Evolutionary conservation across 2,797 vertebrate species (phyloP).

Genomic region (Darevskia mixta): DNA sequence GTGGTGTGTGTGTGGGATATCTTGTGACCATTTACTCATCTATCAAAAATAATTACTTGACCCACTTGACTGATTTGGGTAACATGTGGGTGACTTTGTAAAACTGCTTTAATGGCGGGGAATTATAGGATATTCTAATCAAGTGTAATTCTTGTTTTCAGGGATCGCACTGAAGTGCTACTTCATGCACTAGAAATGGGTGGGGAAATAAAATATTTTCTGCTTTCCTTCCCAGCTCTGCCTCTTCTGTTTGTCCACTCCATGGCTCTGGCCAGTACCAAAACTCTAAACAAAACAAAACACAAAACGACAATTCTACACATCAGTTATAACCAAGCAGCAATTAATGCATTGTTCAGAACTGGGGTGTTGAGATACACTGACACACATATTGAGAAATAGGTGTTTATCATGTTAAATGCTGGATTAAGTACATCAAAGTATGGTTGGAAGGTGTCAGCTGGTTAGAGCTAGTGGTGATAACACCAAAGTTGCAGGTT

Average conservation of each 20-base stretch:
- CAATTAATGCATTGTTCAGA: not conserved
- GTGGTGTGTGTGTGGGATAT: constrained; percentile 32
- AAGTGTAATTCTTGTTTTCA: constrained; percentile 44
- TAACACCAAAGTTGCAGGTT: too few species aligned
- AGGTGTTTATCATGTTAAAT: not conserved
- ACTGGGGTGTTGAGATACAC: not conserved
- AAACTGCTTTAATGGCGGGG: constrained; percentile 55
- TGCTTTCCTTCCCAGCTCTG: too few species aligned
- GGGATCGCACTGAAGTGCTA: constrained; percentile 60
- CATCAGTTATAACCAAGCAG: too few species aligned
- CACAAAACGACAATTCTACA: too few species aligned
- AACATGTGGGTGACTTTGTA: constrained; percentile 67
- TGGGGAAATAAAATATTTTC: not conserved
- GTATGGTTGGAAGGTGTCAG: not conserved
- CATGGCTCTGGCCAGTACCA: too few species aligned
- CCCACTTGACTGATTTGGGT: constrained; percentile 64
- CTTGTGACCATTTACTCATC: constrained; percentile 70
- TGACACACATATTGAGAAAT: not conserved
- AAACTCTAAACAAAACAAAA: too few species aligned
- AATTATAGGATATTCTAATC: constrained; percentile 54
- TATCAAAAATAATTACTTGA: constrained; percentile 72
- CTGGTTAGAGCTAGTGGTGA: too few species aligned
- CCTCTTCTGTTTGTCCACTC: too few species aligned
- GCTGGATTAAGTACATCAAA: not conserved
- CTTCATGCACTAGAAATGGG: constrained; percentile 7